Conservation (phyloP, 2,888 invertebrate species). For the Cistogaster globosa region DNA sequence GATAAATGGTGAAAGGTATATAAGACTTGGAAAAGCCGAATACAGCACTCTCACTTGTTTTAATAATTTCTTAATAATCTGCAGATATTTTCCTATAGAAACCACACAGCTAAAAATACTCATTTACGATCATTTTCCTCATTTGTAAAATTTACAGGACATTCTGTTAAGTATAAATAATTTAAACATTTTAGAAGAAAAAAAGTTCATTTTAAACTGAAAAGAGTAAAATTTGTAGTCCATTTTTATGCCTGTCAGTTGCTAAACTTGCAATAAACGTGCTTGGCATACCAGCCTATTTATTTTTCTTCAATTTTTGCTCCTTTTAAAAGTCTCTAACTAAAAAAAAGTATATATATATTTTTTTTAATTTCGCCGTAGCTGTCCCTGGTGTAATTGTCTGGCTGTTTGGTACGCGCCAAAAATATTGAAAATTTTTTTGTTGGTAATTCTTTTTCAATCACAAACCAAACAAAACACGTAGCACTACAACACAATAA, state of each 20-base stretch:
- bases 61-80: too few species aligned
- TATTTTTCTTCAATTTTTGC: neutral
- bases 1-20: too few species aligned
- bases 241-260: constrained; percentile 71
- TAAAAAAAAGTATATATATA: constrained; percentile 11
- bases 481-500: constrained; percentile 41
- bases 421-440: constrained; percentile 55
- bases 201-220: neutral
- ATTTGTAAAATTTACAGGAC: constrained; percentile 3
- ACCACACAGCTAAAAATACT: too few species aligned
- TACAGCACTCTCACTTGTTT: too few species aligned
- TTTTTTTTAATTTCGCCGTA: neutral
- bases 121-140: neutral
- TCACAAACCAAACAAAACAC: constrained; percentile 69
- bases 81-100: too few species aligned
- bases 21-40: too few species aligned
- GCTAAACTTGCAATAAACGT: constrained; percentile 71
- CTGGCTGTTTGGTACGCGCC: constrained; percentile 49
- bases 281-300: constrained; percentile 70
- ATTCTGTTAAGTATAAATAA: constrained; percentile 12
- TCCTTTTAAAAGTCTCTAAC: constrained; percentile 7
- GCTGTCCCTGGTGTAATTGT: constrained; percentile 39
- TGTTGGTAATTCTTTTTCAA: constrained; percentile 67
- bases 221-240: constrained; percentile 55
- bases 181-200: constrained; percentile 7